Conservation (phyloP, 2,888 invertebrate species). For the Parelbella ahira region DNA sequence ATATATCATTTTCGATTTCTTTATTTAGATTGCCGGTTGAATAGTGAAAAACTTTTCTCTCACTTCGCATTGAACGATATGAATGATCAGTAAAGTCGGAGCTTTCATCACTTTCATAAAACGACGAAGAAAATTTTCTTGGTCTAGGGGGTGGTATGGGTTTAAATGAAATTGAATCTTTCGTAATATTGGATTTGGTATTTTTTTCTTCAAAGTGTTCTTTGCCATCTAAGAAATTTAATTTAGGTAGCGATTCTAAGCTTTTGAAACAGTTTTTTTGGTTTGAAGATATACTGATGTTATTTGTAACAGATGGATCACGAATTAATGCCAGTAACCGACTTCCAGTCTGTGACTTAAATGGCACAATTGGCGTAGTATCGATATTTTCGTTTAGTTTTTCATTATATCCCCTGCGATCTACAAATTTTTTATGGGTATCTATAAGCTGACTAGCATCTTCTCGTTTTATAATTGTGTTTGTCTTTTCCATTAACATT, state of each 20-base stretch:
- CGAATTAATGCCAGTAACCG: constrained; percentile 83
- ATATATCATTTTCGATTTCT: constrained; percentile 71
- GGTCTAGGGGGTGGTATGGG: constrained; percentile 67
- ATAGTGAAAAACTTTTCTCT: constrained; percentile 64
- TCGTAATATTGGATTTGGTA: constrained; percentile 29
- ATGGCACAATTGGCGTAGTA: constrained; percentile 46
- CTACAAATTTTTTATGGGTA: constrained; percentile 85
- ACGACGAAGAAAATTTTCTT: constrained; percentile 56
- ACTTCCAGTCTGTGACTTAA: constrained; percentile 78
- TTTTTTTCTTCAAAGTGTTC: constrained; percentile 6
- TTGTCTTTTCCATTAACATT: constrained; percentile 78
- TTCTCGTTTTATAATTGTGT: constrained; percentile 65
- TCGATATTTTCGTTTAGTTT: constrained; percentile 37
- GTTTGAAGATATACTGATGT: constrained; percentile 43
- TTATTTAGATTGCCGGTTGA: constrained; percentile 70
- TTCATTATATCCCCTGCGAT: constrained; percentile 82
- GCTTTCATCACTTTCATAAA: constrained; percentile 70
- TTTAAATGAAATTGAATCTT: constrained; percentile 42
- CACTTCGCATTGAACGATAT: constrained; percentile 57
- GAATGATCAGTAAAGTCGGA: constrained; percentile 65
- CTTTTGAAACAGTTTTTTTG: constrained; percentile 40
- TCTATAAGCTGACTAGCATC: constrained; percentile 84
- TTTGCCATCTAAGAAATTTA: constrained; percentile 23
- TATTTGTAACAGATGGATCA: constrained; percentile 65
- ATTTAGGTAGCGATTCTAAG: constrained; percentile 40